A percentile compares a stretch with the other conserved stretches of the same genome.
These are phyloP conservation scores for Eristalinus aeneus DNA, from an alignment of 2,888 invertebrate genomes.

Conservation along the genomic window DNA sequence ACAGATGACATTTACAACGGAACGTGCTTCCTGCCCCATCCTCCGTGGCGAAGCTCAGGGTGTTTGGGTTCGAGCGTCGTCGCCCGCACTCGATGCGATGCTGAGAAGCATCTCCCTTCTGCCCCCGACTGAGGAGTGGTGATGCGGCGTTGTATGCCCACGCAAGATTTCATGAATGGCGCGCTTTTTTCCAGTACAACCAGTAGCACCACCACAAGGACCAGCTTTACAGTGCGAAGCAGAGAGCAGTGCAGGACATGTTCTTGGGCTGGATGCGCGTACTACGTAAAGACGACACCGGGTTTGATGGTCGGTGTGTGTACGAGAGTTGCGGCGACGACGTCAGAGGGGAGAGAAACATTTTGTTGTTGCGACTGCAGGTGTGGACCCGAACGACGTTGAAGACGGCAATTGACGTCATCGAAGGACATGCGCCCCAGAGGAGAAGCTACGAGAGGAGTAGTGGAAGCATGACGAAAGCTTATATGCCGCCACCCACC, in stretches of 20 bases:
- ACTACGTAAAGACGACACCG: conserved; percentile 52
- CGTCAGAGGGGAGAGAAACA: conserved; percentile 1
- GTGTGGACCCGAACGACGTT: conserved; percentile 72
- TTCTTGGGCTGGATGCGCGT: conserved; percentile 44
- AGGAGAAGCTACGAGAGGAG: conserved; percentile 41
- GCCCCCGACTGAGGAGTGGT: not conserved
- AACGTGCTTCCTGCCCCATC: conserved; percentile 34
- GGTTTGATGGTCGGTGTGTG: conserved; percentile 52
- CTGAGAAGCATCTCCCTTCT: conserved; percentile 14
- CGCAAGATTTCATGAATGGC: conserved; percentile 72
- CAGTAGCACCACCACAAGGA: not conserved
- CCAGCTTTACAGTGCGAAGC: not conserved
- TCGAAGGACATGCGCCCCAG: conserved; percentile 62
- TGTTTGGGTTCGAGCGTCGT: conserved; percentile 14
- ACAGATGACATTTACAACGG: conserved; percentile 65
- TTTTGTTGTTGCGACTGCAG: conserved; percentile 69
- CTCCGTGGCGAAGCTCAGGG: not conserved
- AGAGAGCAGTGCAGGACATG: conserved; percentile 9
- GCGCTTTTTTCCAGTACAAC: conserved; percentile 53
- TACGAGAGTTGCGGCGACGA: conserved; percentile 4
- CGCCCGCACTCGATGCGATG: not conserved
- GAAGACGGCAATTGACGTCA: conserved; percentile 68
- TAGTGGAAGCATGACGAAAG: conserved; percentile 3
- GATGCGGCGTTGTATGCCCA: conserved; percentile 61
- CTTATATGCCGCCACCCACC: not conserved